phyloP scores from a whole-genome alignment of 2,797 vertebrate species.

The Mareca strepera region DNA sequence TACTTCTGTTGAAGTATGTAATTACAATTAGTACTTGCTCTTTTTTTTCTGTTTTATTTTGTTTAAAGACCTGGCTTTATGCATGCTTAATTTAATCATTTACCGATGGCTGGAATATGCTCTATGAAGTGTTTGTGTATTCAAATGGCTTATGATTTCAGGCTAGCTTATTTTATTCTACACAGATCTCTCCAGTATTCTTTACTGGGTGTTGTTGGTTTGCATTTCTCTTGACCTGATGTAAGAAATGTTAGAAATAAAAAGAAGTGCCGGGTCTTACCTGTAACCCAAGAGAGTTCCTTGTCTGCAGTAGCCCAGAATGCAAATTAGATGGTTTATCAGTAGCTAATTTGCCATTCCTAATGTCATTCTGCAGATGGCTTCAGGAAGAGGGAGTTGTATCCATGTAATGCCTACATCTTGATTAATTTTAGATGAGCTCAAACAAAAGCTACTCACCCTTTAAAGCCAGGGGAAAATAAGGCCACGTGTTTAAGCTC shows the following conservation, averaged over 20 bases:
- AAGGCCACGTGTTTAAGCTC: background rate
- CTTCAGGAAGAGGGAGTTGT: background rate
- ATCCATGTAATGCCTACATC: background rate
- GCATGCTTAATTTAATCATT: background rate
- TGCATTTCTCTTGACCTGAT: background rate
- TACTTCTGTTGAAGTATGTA: background rate
- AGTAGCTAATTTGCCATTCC: slow-evolving; percentile 16
- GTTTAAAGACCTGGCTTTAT: background rate
- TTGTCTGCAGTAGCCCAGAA: background rate
- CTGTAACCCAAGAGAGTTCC: background rate
- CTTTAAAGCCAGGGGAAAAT: background rate
- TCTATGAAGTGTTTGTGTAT: background rate
- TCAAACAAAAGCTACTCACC: slow-evolving; percentile 10
- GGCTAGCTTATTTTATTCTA: background rate
- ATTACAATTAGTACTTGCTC: background rate
- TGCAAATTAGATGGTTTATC: slow-evolving; percentile 30
- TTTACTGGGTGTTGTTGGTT: background rate
- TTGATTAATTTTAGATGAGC: slow-evolving; percentile 22
- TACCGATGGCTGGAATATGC: background rate
- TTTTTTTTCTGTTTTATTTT: too few species aligned
- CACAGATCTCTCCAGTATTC: background rate
- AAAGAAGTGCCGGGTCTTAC: background rate
- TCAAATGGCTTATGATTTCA: background rate
- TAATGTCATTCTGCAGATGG: slow-evolving; percentile 20
- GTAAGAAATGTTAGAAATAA: background rate